phyloP scores from a whole-genome alignment of 2,797 vertebrate genomes.

The Pempheris klunzingeri region DNA sequence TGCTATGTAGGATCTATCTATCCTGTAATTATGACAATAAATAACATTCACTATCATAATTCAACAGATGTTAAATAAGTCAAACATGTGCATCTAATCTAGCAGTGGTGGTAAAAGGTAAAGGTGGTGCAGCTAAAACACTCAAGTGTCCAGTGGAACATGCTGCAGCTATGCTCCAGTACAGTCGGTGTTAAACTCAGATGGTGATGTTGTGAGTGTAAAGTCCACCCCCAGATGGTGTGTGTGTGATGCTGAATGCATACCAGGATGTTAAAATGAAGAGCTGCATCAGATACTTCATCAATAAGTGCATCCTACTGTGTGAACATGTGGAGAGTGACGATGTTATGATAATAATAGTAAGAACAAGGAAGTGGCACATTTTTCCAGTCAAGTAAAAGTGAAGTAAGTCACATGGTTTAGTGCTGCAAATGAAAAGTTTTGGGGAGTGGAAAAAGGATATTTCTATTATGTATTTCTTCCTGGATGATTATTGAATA shows the following conservation, averaged over 20 bases:
- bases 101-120: background rate
- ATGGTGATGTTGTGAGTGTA: background rate
- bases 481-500: background rate
- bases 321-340: background rate
- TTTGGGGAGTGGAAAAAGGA: background rate
- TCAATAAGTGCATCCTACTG: background rate
- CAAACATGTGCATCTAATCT: background rate
- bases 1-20: background rate
- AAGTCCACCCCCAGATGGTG: background rate
- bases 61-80: conserved; percentile 21
- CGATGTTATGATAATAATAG: background rate
- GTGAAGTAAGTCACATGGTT: background rate
- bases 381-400: conserved; percentile 28
- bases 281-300: background rate
- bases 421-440: background rate
- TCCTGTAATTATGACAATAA: conserved; percentile 45
- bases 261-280: background rate
- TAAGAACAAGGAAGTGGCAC: background rate
- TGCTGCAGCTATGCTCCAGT: background rate
- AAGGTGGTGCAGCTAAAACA: background rate
- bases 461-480: background rate
- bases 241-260: background rate
- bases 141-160: background rate
- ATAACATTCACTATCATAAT: conserved; percentile 24
- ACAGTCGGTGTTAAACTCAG: background rate